These are phyloP conservation scores for Bembecia ichneumoniformis DNA, from an alignment of 2,888 invertebrate species.

Conservation along the genomic window DNA sequence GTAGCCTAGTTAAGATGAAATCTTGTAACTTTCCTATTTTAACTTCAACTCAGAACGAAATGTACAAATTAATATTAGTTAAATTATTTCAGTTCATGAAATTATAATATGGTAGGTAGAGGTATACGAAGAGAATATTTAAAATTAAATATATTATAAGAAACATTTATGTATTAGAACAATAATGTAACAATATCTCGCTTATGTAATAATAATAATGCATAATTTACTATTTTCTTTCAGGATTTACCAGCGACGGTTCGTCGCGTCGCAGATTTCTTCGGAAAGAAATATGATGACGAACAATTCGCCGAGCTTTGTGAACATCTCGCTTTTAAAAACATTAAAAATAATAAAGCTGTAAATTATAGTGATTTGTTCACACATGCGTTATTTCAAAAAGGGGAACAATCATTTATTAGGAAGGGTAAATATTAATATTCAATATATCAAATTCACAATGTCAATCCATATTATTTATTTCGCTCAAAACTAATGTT, in stretches of 20 bases:
- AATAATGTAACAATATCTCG: too few relatives aligned
- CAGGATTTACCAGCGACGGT: conserved; percentile 75
- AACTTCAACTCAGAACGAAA: too few relatives aligned
- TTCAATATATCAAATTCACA: not conserved
- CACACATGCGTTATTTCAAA: conserved; percentile 72
- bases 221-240: conserved; percentile 13
- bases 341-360: conserved; percentile 85
- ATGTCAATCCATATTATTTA: not conserved
- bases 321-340: conserved; percentile 83
- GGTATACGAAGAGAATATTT: too few relatives aligned
- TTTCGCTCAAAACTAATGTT: not conserved
- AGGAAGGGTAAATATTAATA: conserved; percentile 56
- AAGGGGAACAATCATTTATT: conserved; percentile 76
- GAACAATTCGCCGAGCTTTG: conserved; percentile 75
- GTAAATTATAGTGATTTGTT: conserved; percentile 80
- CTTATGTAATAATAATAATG: not conserved
- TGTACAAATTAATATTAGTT: too few relatives aligned
- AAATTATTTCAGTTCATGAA: too few relatives aligned
- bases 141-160: too few relatives aligned
- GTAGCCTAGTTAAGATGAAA: too few relatives aligned
- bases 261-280: conserved; percentile 73
- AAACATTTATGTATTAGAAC: too few relatives aligned
- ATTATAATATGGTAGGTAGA: too few relatives aligned
- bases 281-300: conserved; percentile 69
- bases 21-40: too few relatives aligned